Evolutionary conservation across 2,888 invertebrate species (phyloP), one percentile per base, ranked within the genome.

Genomic region (Eledone cirrhosa): DNA sequence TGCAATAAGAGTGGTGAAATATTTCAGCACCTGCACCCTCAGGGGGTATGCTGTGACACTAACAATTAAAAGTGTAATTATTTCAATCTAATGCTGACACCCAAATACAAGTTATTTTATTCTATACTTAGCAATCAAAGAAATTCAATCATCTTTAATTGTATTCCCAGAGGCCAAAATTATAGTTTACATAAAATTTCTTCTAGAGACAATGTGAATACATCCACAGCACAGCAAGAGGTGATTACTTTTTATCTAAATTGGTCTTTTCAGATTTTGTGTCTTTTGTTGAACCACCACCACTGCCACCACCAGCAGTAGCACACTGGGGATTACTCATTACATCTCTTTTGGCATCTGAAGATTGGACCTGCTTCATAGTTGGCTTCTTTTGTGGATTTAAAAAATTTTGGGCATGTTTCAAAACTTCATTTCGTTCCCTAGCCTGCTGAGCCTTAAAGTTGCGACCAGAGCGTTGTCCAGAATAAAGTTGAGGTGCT

Each of bases 381-480:
- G 72, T 41, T 1, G 85, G 83, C 78, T 84, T 84, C 75, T 85
- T 84, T 79, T 84, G 82, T 14, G 87, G 87, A 79, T 89, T 89
- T 47, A 90, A 84, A 82, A 90, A 90, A 81, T 84, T 88, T 81
- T 87, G 87, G 7, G 88, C 86, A 79, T 89, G 88, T 31, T 86
- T 85, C 59, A 90, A 83, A 48, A 88, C 81, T 33, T 88, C 89
- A 79, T 86, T 85, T 31, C 90, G 84, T 80, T 89, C 87, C 79
- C 87, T 85, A 16, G 85, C 88, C 65, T 88, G 88, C 80, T 85
- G 85, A 14, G 84, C 86, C 78, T 83, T 82, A 77, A 84, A 48
- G 69, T 80, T 79, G 33, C 53, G 53, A 13, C 11, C 74, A 31
- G 27, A 13, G 31, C 77, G 65, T 48, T 53, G 63, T 4, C 7